Evolutionary conservation across 2,113 vertebrate genomes (phyloP), one percentile per base, ranked within the genome.

Genomic region (Arizona elegans): DNA sequence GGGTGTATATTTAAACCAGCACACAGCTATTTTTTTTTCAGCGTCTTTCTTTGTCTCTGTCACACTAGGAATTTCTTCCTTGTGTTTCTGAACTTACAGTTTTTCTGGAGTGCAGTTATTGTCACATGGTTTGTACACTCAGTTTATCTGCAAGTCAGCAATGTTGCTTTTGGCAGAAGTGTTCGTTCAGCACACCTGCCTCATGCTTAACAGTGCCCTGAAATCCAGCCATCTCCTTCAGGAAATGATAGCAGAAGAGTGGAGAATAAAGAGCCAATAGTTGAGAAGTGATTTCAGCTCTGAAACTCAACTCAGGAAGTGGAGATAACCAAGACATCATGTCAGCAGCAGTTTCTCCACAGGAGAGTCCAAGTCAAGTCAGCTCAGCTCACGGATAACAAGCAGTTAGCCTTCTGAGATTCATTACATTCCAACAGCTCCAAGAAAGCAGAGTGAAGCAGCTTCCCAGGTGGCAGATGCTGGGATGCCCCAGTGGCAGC

Each of bases 1-100:
- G 47, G 50, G 12, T 0, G 0, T 0, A 21, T 21, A 5, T 58
- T 62, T 92, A 52, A 6, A 19, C 65, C 1, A 87, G 90, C 0
- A 90, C 90, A 55, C 38, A 85, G 1, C 52, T 91, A 93, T 85
- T 53, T 59, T 38, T 38, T 43, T 55, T 7, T 0, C 38, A 91
- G 54, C 8, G 4, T 54, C 52, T 33, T 53, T 87, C 26, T 33
- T 75, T 53, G 8, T 90, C 29, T 70, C 19, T 70, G 13, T n/a
- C 29, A 90, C 52, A 53, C 47, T 33, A 75, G 47, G 17, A 53
- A 75, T 29, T n/a, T 90, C 15, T 65, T 50, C 26, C 50, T 26
- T 90, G 13, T 65, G 7, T 54, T 53, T 87, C 86, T 54, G 50
- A 87, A 87, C 23, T 65, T 50, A n/a, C 9, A 29, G 58, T 65